These are phyloP conservation scores for Danionella dracula DNA, from an alignment of 2,797 vertebrate genomes.

Conservation along the genomic window DNA sequence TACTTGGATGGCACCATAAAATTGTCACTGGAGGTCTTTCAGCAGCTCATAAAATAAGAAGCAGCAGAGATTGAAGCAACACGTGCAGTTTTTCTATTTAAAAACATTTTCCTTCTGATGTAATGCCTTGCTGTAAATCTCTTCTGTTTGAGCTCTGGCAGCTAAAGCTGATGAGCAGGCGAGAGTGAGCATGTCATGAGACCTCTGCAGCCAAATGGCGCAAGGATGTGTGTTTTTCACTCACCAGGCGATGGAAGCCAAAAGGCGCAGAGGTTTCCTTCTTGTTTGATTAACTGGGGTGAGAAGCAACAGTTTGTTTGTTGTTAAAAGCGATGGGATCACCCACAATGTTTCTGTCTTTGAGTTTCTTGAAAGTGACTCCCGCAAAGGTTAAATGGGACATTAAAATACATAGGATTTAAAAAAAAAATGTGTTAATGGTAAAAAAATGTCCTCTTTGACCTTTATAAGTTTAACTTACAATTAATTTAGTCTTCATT, in stretches of 20 bases:
- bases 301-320: conserved; percentile 26
- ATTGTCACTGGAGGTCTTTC: conserved; percentile 27
- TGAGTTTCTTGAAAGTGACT: conserved; percentile 23
- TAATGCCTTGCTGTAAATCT: conserved; percentile 13
- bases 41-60: conserved; percentile 13
- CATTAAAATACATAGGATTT: too few relatives aligned
- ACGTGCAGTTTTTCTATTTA: background rate
- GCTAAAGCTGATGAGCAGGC: too few relatives aligned
- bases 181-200: conserved; percentile 26
- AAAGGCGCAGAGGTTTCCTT: conserved; percentile 44
- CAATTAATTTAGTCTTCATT: too few relatives aligned
- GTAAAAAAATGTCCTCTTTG: too few relatives aligned
- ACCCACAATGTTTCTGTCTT: conserved; percentile 39
- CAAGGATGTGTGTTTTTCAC: conserved; percentile 25
- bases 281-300: conserved; percentile 37
- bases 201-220: conserved; percentile 42
- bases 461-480: too few relatives aligned
- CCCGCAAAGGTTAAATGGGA: background rate
- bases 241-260: conserved; percentile 42
- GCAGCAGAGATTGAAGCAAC: conserved; percentile 21
- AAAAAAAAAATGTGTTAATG: too few relatives aligned
- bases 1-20: conserved; percentile 25
- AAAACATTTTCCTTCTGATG: conserved; percentile 26
- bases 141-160: background rate
- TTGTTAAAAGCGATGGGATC: conserved; percentile 42